phyloP scores from a whole-genome alignment of 2,113 vertebrate species.

The Glaucomys volans region DNA sequence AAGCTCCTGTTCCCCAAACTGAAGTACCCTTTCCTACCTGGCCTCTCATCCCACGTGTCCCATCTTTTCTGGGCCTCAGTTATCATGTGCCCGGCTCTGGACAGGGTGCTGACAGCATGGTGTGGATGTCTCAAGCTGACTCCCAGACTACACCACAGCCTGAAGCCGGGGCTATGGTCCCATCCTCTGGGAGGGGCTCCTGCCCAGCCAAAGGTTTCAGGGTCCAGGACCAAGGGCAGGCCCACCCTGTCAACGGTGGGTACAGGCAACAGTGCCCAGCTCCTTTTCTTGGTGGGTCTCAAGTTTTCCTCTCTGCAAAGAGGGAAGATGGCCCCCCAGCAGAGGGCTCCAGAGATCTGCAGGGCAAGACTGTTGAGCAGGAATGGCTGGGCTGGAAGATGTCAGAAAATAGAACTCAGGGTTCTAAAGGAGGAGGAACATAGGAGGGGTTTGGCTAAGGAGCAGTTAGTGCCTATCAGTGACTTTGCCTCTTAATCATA shows the following conservation, averaged over 20 bases:
- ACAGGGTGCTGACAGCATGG: not conserved
- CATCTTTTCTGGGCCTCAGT: not conserved
- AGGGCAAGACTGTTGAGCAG: not conserved
- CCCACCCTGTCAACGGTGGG: fast-evolving
- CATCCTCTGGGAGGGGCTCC: not conserved
- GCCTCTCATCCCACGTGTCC: not conserved
- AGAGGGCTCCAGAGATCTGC: slow-evolving; percentile 49
- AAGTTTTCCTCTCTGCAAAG: not conserved
- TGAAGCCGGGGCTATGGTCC: not conserved
- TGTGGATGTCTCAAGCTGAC: not conserved
- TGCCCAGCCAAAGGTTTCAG: not conserved
- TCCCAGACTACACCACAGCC: not conserved
- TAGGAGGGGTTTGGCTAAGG: not conserved
- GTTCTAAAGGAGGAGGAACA: not conserved
- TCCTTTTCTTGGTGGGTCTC: not conserved
- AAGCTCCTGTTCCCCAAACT: not conserved
- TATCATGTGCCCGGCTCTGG: not conserved
- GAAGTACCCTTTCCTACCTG: not conserved
- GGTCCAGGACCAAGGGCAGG: not conserved
- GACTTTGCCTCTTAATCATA: not conserved
- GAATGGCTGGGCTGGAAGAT: not conserved
- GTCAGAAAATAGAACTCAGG: not conserved
- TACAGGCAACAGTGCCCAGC: not conserved
- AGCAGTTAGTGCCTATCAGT: not conserved
- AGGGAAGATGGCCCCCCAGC: not conserved